Base-by-base conservation (phyloP, 1,140 invertebrate genomes). In the Drepana arcuata region DNA sequence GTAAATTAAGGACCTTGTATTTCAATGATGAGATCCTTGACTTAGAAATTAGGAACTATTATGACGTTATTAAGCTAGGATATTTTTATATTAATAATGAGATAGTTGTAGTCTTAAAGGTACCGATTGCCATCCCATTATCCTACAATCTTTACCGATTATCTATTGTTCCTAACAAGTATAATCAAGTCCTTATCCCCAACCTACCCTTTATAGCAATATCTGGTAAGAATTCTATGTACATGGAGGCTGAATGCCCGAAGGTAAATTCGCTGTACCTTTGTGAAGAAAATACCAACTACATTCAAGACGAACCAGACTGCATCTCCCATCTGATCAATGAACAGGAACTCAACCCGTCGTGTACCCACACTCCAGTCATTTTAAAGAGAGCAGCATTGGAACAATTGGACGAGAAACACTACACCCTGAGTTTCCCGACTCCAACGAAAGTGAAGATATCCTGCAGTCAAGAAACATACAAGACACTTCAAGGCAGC, bases 61-160 rank as follows among this genome's bases (percentile, higher is more conserved):
- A 55, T 41, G 45, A 61, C 25, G 25, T 57, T 2, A 61, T 62
- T 30, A 56, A 51, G 37, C 24, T 39, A 29, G 57, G 53, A 4
- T 57, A 33, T 14, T 65, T 48, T 43, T 63, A 47, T 49, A n/a
- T n/a, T n/a, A n/a, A n/a, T n/a, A n/a, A n/a, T n/a, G n/a, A n/a
- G n/a, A n/a, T n/a, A n/a, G n/a, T 65, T 28, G 33, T 65, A 27
- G 27, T 55, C 14, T 55, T 50, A 35, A 65, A 50, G 29, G 25
- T 61, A 24, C 56, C 53, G 14, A 49, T 64, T 39, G 29, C 32
- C 14, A n/a, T n/a, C n/a, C n/a, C n/a, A n/a, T n/a, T n/a, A n/a
- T n/a, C n/a, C n/a, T n/a, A n/a, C n/a, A n/a, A n/a, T n/a, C n/a
- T n/a, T n/a, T n/a, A n/a, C n/a, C n/a, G n/a, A n/a, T n/a, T n/a